Evolutionary conservation across 2,888 invertebrate species (phyloP).

Genomic region (Cheilosia scutellata): DNA sequence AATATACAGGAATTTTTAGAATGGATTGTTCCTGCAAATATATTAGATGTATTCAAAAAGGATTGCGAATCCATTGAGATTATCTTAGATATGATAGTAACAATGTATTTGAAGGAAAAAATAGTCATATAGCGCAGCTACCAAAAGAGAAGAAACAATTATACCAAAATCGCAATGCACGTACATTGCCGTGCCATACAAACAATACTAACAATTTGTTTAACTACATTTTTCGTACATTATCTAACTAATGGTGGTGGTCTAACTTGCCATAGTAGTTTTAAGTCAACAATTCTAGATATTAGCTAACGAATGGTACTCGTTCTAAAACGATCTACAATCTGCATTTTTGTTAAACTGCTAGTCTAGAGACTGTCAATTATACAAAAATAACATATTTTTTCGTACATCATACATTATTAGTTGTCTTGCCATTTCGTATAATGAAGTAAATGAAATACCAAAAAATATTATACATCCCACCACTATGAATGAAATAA

Average conservation of each 20-base stretch:
- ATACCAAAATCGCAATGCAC: slow-evolving; percentile 26
- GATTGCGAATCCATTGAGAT: slow-evolving; percentile 92
- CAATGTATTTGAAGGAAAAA: slow-evolving; percentile 80
- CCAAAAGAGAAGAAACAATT: background rate
- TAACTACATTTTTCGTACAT: slow-evolving; percentile 27
- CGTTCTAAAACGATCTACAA: background rate
- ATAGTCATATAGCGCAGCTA: background rate
- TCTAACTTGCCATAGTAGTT: slow-evolving; percentile 59
- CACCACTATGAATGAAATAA: slow-evolving; percentile 31
- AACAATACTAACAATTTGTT: slow-evolving; percentile 21
- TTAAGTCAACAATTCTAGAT: slow-evolving; percentile 34
- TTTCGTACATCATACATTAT: slow-evolving; percentile 2
- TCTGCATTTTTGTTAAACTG: slow-evolving; percentile 1
- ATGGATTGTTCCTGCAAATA: slow-evolving; percentile 91
- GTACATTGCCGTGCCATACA: slow-evolving; percentile 56
- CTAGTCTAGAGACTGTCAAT: slow-evolving; percentile 55
- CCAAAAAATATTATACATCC: slow-evolving; percentile 35
- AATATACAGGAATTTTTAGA: slow-evolving; percentile 92
- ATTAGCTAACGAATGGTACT: background rate
- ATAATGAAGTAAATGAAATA: slow-evolving; percentile 8
- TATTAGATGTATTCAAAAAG: slow-evolving; percentile 90
- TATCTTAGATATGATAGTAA: slow-evolving; percentile 87
- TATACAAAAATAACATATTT: slow-evolving; percentile 20
- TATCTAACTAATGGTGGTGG: slow-evolving; percentile 52
- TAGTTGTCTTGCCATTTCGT: slow-evolving; percentile 58